Evolutionary conservation across 1,140 invertebrate species (phyloP), one percentile per base, ranked within the genome.

Genomic region (Maconellicoccus hirsutus): DNA sequence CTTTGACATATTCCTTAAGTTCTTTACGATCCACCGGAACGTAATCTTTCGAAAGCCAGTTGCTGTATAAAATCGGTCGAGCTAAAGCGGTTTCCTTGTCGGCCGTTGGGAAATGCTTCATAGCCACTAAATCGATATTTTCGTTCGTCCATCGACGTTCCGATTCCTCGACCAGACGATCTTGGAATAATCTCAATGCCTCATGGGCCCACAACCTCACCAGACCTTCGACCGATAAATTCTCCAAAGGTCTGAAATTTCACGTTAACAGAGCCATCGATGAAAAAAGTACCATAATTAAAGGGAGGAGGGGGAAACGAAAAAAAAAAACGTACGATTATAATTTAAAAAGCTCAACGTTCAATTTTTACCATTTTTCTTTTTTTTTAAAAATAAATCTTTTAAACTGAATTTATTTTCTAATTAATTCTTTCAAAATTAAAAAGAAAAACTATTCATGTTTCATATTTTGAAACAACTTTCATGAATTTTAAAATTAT

Each of bases 1-100:
- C 97, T 77, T 95, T 92, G 22, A 98, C 94, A 78, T 99, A 99
- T 78, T 98, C 94, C 25, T 96, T 83, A 4, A 99, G 82, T 78
- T 96, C 91, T 79, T 98, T 93, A 76, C 94, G 86, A 72, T 96
- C 91, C 0, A 99, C 96, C 0, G 98, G 96, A 39, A 96, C 85
- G 77, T 99, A 99, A 80, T 99, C 94, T 80, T 98, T 99, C 27
- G 92, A 94, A 8, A 99, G 81, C 98, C 98, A 99, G 79, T 98
- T 99, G 76, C 93, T 97, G 83, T 98, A 99, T 2, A 99, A 81
- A 75, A 98, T 96, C 0, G 98, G 98, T 69, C 96, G 82, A 16
- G 83, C 82, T 0, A 99, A 82, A 0, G 97, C 92, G 76, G 87
- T 87, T 69, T 95, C 88, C 73, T 86, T 85, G 77, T 96, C 90